A percentile compares a stretch with the other conserved stretches of the same genome.
Conservation (phyloP, 2,797 vertebrate species). For the Sebastes itinus region DNA sequence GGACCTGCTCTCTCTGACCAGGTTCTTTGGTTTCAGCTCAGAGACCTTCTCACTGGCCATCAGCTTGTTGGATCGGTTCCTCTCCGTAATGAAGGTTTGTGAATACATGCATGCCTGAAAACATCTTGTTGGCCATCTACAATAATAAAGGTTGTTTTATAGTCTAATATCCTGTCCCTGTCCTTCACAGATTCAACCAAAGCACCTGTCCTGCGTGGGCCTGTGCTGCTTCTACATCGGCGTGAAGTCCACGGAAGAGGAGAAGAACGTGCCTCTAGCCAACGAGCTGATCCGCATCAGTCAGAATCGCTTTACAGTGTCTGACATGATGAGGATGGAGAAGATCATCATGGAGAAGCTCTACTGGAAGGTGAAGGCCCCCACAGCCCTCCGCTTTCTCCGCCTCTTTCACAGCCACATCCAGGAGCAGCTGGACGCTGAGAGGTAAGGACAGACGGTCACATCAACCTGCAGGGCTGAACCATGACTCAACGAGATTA, state of each 20-base stretch:
- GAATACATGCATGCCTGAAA: background rate
- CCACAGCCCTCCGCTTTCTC: slow-evolving; percentile 92
- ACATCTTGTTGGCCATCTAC: background rate
- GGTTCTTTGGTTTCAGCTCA: slow-evolving; percentile 93
- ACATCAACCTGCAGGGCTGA: slow-evolving; percentile 41
- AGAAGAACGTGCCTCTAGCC: slow-evolving; percentile 92
- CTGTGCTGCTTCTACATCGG: slow-evolving; percentile 96
- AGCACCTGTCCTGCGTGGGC: slow-evolving; percentile 94
- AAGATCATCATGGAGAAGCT: slow-evolving; percentile 96
- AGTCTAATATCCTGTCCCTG: background rate
- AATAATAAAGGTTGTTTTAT: background rate
- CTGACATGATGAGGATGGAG: slow-evolving; percentile 98
- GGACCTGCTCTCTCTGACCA: slow-evolving; percentile 92
- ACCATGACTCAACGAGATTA: slow-evolving; percentile 54
- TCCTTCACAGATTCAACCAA: slow-evolving; percentile 89
- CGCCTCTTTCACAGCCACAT: slow-evolving; percentile 87
- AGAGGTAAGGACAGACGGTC: slow-evolving; percentile 83
- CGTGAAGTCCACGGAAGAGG: slow-evolving; percentile 91
- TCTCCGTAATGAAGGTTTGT: slow-evolving; percentile 94
- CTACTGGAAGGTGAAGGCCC: slow-evolving; percentile 91
- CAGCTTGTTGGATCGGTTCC: slow-evolving; percentile 92
- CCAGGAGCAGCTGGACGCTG: slow-evolving; percentile 84
- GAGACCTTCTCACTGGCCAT: slow-evolving; percentile 94
- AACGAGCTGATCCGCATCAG: slow-evolving; percentile 94
- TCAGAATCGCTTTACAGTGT: slow-evolving; percentile 94